Conservation (phyloP, 2,113 vertebrate genomes). For the Trachemys scripta region DNA sequence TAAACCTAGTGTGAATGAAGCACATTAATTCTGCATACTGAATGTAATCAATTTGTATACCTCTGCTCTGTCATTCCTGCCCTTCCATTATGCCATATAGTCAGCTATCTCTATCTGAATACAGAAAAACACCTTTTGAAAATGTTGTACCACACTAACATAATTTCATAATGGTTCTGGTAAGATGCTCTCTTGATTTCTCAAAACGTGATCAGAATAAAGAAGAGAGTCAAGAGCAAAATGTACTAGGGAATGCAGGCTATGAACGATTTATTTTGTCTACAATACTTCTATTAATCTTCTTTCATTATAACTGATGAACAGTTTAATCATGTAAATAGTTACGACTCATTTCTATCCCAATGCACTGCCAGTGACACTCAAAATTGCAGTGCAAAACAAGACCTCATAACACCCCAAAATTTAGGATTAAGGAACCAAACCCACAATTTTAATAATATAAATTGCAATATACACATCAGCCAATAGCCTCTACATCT, state of each 20-base stretch:
- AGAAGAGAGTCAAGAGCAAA: slow-evolving; percentile 3
- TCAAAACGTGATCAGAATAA: background rate
- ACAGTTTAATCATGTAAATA: background rate
- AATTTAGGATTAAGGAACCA: background rate
- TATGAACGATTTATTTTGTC: slow-evolving; percentile 30
- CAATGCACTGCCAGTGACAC: background rate
- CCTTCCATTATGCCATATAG: slow-evolving; percentile 36
- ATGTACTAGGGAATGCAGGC: background rate
- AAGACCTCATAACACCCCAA: slow-evolving; percentile 28
- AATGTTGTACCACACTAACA: background rate
- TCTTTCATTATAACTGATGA: slow-evolving; percentile 24
- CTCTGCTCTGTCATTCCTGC: slow-evolving; percentile 24
- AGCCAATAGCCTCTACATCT: background rate
- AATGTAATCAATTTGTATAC: slow-evolving; percentile 25
- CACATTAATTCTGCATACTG: slow-evolving; percentile 41
- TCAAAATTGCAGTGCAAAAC: rapidly evolving
- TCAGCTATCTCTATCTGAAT: slow-evolving; percentile 38
- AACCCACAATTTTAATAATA: background rate
- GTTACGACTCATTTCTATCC: slow-evolving; percentile 2
- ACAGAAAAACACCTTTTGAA: slow-evolving; percentile 23
- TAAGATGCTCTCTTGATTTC: slow-evolving; percentile 19
- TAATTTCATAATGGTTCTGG: slow-evolving; percentile 4
- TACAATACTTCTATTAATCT: background rate
- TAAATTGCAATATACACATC: background rate
- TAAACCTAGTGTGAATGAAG: slow-evolving; percentile 9